Percentiles rank a stretch among this genome's conserved stretches.
phyloP scores from a whole-genome alignment of 2,888 invertebrate genomes.

The Anagyrus pseudococci region DNA sequence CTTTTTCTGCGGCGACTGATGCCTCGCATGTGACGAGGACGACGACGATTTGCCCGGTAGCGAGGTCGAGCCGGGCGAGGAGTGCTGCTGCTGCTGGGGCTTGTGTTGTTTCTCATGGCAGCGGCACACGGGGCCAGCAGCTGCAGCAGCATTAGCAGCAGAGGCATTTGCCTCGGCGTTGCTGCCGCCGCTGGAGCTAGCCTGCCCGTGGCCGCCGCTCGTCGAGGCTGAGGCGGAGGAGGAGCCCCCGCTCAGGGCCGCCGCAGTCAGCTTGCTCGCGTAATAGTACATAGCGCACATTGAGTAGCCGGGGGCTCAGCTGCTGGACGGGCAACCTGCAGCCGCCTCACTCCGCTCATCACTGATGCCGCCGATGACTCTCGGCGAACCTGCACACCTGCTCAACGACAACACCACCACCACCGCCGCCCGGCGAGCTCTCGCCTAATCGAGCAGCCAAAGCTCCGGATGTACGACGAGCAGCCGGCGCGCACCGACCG shows the following conservation, averaged over 20 bases:
- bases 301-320: slow-evolving; percentile 59
- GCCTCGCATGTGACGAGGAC: slow-evolving; percentile 1
- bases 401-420: no score
- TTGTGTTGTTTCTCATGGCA: slow-evolving; percentile 52
- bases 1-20: not conserved
- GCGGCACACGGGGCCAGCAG: slow-evolving; percentile 56
- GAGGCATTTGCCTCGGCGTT: slow-evolving; percentile 41
- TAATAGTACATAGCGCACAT: slow-evolving; percentile 74
- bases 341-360: slow-evolving; percentile 60
- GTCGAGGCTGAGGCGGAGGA: slow-evolving; percentile 41
- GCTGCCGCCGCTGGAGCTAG: slow-evolving; percentile 61
- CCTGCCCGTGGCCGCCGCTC: slow-evolving; percentile 63
- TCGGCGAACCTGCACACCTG: slow-evolving; percentile 18
- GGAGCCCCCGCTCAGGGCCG: slow-evolving; percentile 68
- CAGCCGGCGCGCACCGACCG: no score
- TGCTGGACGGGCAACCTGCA: slow-evolving; percentile 52
- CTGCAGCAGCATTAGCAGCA: slow-evolving; percentile 61
- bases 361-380: slow-evolving; percentile 52
- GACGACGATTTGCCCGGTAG: not conserved
- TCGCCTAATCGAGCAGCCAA: no score
- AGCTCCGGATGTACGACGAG: no score
- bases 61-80: slow-evolving; percentile 28
- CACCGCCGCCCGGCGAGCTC: no score
- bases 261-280: slow-evolving; percentile 73
- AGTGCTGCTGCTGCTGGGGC: slow-evolving; percentile 42